Conservation (phyloP, 2,797 vertebrate species). For the Peromyscus attwateri region DNA sequence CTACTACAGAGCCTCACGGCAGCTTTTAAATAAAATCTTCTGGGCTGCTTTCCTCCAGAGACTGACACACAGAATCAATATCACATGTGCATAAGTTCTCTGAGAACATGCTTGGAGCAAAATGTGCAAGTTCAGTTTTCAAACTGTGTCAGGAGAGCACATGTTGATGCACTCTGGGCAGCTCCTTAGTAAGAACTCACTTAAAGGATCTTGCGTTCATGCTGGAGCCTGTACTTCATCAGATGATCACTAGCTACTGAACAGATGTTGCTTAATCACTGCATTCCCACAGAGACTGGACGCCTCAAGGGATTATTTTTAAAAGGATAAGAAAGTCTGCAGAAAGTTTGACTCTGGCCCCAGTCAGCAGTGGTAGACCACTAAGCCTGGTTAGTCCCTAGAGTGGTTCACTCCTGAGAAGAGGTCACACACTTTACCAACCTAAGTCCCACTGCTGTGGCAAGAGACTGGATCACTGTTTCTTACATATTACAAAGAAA, state of each 20-base stretch:
- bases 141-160: background rate
- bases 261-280: slow-evolving; percentile 41
- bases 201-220: slow-evolving; percentile 42
- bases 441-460: background rate
- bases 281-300: slow-evolving; percentile 40
- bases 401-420: slow-evolving; percentile 42
- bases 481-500: slow-evolving; percentile 15
- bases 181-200: slow-evolving; percentile 43
- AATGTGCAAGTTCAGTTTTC: slow-evolving; percentile 32
- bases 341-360: slow-evolving; percentile 61
- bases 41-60: background rate
- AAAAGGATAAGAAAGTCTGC: slow-evolving; percentile 65
- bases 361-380: slow-evolving; percentile 49
- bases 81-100: background rate
- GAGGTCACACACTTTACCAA: slow-evolving; percentile 41
- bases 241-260: slow-evolving; percentile 39
- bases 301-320: slow-evolving; percentile 54
- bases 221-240: background rate
- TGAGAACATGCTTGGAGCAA: background rate
- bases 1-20: background rate
- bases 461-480: background rate
- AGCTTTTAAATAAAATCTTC: background rate
- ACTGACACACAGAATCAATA: background rate
- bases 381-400: slow-evolving; percentile 46
- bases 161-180: background rate